Evolutionary conservation across 2,888 invertebrate genomes (phyloP).

Genomic region (Hydriomena furcata): DNA sequence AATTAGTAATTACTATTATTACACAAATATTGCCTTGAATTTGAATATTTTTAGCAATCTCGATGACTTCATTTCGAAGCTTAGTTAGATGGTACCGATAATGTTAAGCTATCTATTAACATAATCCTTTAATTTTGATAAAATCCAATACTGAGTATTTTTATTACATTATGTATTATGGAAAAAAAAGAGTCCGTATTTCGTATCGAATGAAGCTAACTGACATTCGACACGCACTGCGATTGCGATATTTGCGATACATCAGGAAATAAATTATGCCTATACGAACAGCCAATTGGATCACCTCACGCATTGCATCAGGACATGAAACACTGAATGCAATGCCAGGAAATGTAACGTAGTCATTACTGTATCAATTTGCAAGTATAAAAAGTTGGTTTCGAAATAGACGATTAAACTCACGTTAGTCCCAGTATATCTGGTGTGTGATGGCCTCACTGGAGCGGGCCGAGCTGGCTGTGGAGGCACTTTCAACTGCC

Average conservation of each 20-base stretch:
- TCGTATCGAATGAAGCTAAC: slow-evolving; percentile 63
- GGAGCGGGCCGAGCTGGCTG: slow-evolving; percentile 74
- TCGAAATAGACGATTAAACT: slow-evolving; percentile 46
- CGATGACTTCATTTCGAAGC: slow-evolving; percentile 11
- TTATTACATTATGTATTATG: neutral
- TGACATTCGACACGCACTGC: slow-evolving; percentile 65
- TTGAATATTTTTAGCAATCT: neutral
- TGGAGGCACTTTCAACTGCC: slow-evolving; percentile 75
- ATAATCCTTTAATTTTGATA: slow-evolving; percentile 3
- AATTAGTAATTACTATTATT: neutral
- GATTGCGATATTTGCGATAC: slow-evolving; percentile 51
- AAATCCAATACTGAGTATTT: slow-evolving; percentile 5
- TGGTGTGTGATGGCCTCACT: slow-evolving; percentile 61
- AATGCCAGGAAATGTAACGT: slow-evolving; percentile 34
- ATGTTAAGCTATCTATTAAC: slow-evolving; percentile 3
- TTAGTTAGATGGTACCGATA: slow-evolving; percentile 13
- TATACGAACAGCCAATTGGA: slow-evolving; percentile 46
- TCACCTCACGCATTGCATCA: slow-evolving; percentile 55
- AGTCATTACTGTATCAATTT: slow-evolving; percentile 35
- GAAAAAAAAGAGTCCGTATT: slow-evolving; percentile 46
- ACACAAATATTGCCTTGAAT: neutral
- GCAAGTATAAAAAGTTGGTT: slow-evolving; percentile 22
- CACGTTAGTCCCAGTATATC: slow-evolving; percentile 68
- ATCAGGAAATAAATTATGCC: slow-evolving; percentile 66
- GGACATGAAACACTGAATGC: slow-evolving; percentile 47